Evolutionary conservation across 37 sponge, comb jelly and placozoan genomes (phyloP).

Genomic region (Cliona cf. orientalis): DNA sequence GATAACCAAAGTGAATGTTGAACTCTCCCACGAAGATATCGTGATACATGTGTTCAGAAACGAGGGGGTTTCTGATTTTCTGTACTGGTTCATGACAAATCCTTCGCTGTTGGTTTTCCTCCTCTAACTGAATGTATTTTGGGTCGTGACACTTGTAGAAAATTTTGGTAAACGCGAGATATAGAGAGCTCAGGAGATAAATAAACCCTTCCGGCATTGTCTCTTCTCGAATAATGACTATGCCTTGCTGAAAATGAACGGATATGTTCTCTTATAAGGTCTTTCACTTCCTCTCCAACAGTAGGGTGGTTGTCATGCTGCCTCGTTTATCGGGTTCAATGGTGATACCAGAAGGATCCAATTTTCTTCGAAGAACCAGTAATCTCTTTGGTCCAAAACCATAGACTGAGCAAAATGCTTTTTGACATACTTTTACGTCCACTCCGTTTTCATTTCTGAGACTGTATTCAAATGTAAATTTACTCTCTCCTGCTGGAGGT

Average conservation of each 20-base stretch:
- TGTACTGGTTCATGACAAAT: conserved; percentile 31
- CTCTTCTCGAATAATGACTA: conserved; percentile 59
- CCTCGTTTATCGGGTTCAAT: conserved; percentile 57
- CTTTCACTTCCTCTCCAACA: conserved; percentile 22
- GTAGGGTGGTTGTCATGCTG: conserved; percentile 19
- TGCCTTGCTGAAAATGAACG: conserved; percentile 28
- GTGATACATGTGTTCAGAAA: conserved; percentile 40
- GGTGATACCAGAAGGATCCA: not conserved
- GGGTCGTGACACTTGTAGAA: conserved; percentile 45
- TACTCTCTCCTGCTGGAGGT: conserved; percentile 60
- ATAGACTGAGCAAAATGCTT: conserved; percentile 48
- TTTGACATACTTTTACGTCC: conserved; percentile 54
- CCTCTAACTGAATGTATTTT: conserved; percentile 36
- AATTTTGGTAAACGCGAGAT: conserved; percentile 27
- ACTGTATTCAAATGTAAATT: conserved; percentile 47
- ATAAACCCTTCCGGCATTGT: conserved; percentile 48
- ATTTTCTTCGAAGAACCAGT: conserved; percentile 44
- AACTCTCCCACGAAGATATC: conserved; percentile 54
- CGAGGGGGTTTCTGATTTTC: conserved; percentile 42
- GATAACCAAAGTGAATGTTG: conserved; percentile 57
- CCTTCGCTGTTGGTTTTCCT: conserved; percentile 7
- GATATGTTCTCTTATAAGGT: conserved; percentile 46
- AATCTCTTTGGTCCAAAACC: conserved; percentile 50
- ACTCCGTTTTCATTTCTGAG: conserved; percentile 38
- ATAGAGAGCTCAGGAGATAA: conserved; percentile 62